Base-by-base conservation (phyloP, 2,888 invertebrate species). In the Ectobius pallidus region DNA sequence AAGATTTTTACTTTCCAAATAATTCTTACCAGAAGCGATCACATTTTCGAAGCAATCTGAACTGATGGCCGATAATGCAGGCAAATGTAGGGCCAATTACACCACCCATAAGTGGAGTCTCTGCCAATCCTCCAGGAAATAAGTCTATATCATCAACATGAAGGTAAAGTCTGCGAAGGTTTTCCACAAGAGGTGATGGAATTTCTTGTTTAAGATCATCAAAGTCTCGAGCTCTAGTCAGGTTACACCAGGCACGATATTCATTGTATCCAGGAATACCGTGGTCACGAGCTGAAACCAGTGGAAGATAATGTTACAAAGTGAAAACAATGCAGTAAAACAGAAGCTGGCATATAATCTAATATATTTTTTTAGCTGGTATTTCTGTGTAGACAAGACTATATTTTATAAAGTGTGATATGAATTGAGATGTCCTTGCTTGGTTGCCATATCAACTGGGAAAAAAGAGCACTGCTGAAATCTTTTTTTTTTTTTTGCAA, bases 91-190 rank as follows among this genome's bases (percentile, higher is more conserved):
- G 88, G 1, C 89, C 88, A 4, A 89, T 84, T 14, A 85, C 79
- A 1, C 83, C 87, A 6, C 87, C 88, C 52, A 82, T 83, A n/a
- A 87, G 80, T 0, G 87, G 82, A 1, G 80, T 82, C 77, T 89
- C 89, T 2, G 85, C 82, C 79, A 89, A 81, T 0, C 86, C 86
- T 65, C 88, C 88, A 14, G 87, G 84, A 79, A 89, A 89, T 14
- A 88, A 79, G 77, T 88, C 84, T 63, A 89, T 85, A 78, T 89
- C 88, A 76, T 88, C 87, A 0, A 87, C 86, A 76, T 85, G 82
- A 2, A 79, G 79, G 76, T 85, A 85, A 7, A 84, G 79, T 22
- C 78, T 77, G 49, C 79, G 78, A 65, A 85, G 77, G 67, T 81
- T 79, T 39, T 81, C 80, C 52, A 85, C 81, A 49, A 83, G 77